Evolutionary conservation across 2,113 vertebrate genomes (phyloP).

Genomic region (Ammodytes marinus): DNA sequence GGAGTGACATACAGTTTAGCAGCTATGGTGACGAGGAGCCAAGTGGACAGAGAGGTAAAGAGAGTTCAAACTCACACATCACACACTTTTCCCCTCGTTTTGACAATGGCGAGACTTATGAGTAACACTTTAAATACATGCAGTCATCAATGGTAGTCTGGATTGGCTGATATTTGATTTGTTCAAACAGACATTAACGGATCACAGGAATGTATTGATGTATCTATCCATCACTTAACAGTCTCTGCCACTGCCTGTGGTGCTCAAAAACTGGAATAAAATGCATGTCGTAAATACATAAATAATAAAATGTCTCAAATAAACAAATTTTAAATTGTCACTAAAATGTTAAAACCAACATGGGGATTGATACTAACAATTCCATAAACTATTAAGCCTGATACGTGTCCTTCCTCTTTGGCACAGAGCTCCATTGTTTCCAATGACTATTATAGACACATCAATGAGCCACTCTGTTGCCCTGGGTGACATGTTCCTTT

Average conservation of each 20-base stretch:
- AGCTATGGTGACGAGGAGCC: constrained; percentile 14
- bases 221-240: background rate
- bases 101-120: background rate
- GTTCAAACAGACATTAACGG: background rate
- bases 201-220: background rate
- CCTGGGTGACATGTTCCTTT: too few relatives aligned
- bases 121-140: background rate
- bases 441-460: background rate
- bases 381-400: background rate
- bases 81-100: constrained; percentile 22
- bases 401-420: background rate
- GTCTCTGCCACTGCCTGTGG: background rate
- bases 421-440: background rate
- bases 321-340: too few relatives aligned
- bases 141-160: background rate
- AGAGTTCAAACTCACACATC: constrained; percentile 20
- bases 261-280: background rate
- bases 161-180: background rate
- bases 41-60: constrained; percentile 22
- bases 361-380: too few relatives aligned
- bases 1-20: constrained; percentile 33
- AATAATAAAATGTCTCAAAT: background rate
- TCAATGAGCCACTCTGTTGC: too few relatives aligned
- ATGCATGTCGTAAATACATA: background rate
- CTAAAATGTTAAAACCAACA: background rate